Conservation (phyloP, 2,797 vertebrate species). For the Erethizon dorsatum region DNA sequence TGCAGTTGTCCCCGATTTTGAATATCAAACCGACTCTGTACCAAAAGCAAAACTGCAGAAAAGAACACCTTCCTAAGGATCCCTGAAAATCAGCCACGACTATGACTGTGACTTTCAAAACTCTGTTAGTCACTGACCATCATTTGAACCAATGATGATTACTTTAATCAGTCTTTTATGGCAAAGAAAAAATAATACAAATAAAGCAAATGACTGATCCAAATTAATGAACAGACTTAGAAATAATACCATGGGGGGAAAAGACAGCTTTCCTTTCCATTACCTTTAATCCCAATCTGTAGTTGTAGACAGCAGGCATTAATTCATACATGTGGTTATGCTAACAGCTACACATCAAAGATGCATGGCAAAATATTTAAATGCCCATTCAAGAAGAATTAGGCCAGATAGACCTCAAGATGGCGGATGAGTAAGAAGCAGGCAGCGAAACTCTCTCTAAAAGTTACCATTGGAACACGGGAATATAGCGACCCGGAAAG, state of each 20-base stretch:
- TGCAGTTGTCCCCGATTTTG: background rate
- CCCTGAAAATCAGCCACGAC: background rate
- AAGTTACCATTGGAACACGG: too few relatives aligned
- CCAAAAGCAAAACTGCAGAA: background rate
- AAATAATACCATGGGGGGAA: background rate
- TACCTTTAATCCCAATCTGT: background rate
- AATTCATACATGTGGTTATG: background rate
- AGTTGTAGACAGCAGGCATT: background rate
- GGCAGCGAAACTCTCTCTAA: too few relatives aligned
- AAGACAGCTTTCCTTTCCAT: background rate
- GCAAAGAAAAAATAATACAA: background rate
- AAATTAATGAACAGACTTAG: background rate
- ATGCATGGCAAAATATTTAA: background rate
- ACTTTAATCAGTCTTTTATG: background rate
- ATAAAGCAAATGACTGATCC: background rate
- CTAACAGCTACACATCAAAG: background rate
- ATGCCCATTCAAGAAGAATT: background rate
- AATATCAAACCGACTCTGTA: background rate
- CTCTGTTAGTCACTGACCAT: background rate
- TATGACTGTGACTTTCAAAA: too few relatives aligned
- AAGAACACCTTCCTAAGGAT: background rate
- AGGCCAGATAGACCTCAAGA: background rate
- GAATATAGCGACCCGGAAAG: too few relatives aligned
- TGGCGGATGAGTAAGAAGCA: too few relatives aligned
- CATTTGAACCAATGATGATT: background rate